These are phyloP conservation scores for Lordiphosa clarofinis DNA, from an alignment of 1,140 invertebrate species.

Conservation along the genomic window DNA sequence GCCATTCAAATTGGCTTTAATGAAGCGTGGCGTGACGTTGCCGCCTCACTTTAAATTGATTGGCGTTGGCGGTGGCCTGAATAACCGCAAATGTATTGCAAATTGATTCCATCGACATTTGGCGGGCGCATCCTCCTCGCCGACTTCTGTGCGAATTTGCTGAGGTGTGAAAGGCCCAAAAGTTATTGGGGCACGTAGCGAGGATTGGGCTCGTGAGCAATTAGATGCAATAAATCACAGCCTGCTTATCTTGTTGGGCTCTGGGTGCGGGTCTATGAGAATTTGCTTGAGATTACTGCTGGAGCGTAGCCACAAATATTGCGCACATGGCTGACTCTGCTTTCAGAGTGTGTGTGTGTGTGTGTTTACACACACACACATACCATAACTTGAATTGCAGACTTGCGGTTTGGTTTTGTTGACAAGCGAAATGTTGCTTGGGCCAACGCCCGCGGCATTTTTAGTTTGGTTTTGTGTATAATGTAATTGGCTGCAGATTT, in stretches of 20 bases:
- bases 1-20: conserved; percentile 13
- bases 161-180: conserved; percentile 13
- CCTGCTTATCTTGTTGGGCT: conserved; percentile 11
- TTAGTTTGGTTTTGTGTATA: too few relatives aligned
- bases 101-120: conserved; percentile 7
- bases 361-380: too few relatives aligned
- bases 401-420: conserved; percentile 8
- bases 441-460: conserved; percentile 1
- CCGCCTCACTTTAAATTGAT: conserved; percentile 10
- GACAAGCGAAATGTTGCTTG: conserved; percentile 11
- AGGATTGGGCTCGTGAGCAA: conserved; percentile 15
- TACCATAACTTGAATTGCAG: too few relatives aligned
- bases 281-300: conserved; percentile 2
- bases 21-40: conserved; percentile 11
- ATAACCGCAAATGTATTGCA: conserved; percentile 10
- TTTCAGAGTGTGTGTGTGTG: background rate
- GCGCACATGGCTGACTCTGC: conserved; percentile 10
- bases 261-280: conserved; percentile 6
- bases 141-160: conserved; percentile 6
- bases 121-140: background rate
- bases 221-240: conserved; percentile 21
- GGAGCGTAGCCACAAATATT: conserved; percentile 9
- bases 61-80: conserved; percentile 6
- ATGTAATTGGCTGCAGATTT: conserved; percentile 9
- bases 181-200: conserved; percentile 9